Conservation (phyloP, 2,888 invertebrate genomes). For the Caenorhabditis becei region DNA sequence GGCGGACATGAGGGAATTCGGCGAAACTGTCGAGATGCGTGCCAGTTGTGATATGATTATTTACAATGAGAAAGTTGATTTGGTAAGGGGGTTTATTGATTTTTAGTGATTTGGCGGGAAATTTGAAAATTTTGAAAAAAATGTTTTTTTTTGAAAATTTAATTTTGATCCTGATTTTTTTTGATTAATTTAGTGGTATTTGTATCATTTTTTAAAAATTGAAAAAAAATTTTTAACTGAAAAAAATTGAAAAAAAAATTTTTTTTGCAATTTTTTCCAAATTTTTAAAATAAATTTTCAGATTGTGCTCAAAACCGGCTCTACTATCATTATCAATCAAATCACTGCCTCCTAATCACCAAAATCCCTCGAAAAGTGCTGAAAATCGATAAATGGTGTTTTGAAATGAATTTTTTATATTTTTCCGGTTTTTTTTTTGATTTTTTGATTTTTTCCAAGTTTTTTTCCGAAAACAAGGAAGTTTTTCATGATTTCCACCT, state of each 20-base stretch:
- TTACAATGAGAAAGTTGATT: slow-evolving; percentile 36
- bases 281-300: neutral
- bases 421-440: neutral
- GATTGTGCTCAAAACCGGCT: slow-evolving; percentile 40
- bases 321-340: slow-evolving; percentile 27
- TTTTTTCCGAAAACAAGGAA: slow-evolving; percentile 17
- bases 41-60: slow-evolving; percentile 28
- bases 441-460: neutral
- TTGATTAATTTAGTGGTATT: too few relatives aligned
- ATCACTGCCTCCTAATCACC: slow-evolving; percentile 18
- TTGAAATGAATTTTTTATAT: neutral
- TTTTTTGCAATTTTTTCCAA: neutral
- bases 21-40: slow-evolving; percentile 9
- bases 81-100: too few relatives aligned
- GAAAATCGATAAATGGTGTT: too few relatives aligned
- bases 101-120: too few relatives aligned
- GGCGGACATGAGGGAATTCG: slow-evolving; percentile 11
- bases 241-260: too few relatives aligned
- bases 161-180: too few relatives aligned
- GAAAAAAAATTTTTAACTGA: too few relatives aligned
- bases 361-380: too few relatives aligned
- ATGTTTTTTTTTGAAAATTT: too few relatives aligned
- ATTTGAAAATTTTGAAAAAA: too few relatives aligned
- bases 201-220: too few relatives aligned
- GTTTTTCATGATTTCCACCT: neutral